Conservation (phyloP, 2,888 invertebrate genomes). For the Nezara viridula region DNA sequence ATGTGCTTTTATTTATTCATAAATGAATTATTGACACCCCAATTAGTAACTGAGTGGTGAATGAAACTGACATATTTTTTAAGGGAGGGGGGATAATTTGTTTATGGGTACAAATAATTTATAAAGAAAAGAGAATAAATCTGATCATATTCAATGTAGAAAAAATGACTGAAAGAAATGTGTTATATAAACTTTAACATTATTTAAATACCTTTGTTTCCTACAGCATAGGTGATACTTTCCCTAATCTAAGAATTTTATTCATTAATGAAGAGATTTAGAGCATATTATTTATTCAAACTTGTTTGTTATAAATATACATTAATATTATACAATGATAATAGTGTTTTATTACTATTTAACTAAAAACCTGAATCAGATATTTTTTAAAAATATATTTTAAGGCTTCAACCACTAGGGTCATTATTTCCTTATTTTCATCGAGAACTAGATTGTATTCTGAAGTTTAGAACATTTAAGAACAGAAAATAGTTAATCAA, state of each 20-base stretch:
- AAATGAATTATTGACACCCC: slow-evolving; percentile 57
- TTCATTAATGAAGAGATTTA: slow-evolving; percentile 62
- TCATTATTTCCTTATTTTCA: too few relatives aligned
- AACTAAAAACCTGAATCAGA: background rate
- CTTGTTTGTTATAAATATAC: slow-evolving; percentile 64
- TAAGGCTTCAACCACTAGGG: too few relatives aligned
- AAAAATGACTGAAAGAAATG: slow-evolving; percentile 59
- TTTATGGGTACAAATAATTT: slow-evolving; percentile 58
- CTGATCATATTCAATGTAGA: slow-evolving; percentile 57
- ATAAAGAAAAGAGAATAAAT: slow-evolving; percentile 44
- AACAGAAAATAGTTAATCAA: too few relatives aligned
- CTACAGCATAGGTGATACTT: slow-evolving; percentile 63
- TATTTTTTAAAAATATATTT: too few relatives aligned
- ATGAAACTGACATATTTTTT: slow-evolving; percentile 61
- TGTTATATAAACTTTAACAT: slow-evolving; percentile 58
- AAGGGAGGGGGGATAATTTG: slow-evolving; percentile 48
- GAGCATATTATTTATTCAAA: slow-evolving; percentile 64
- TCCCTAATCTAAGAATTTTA: slow-evolving; percentile 62
- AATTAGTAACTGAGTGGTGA: slow-evolving; percentile 58
- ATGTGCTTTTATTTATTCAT: slow-evolving; percentile 61
- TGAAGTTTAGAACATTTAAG: too few relatives aligned
- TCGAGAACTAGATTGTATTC: too few relatives aligned
- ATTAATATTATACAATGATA: slow-evolving; percentile 60
- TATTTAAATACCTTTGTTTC: slow-evolving; percentile 62
- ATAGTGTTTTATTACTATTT: slow-evolving; percentile 16